Conservation (phyloP, 2,888 invertebrate species). For the Malachius bipustulatus region DNA sequence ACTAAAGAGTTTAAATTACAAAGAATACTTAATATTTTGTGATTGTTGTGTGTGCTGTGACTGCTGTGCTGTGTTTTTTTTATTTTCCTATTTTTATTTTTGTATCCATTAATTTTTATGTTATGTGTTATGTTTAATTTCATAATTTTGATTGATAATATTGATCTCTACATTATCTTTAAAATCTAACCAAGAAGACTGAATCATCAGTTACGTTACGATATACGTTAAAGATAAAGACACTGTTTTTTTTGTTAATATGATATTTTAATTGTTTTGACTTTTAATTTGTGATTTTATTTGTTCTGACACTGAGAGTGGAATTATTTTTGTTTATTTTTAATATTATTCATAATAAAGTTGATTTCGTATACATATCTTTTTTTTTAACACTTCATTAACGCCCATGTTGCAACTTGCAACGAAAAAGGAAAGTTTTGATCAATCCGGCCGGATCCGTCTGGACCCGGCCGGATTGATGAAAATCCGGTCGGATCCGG, state of each 20-base stretch:
- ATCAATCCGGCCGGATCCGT: conserved; percentile 1
- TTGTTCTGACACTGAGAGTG: no score
- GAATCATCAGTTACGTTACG: conserved; percentile 1
- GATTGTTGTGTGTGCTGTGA: no score
- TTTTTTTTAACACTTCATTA: conserved; percentile 2
- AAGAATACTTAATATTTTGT: conserved; percentile 1
- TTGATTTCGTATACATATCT: conserved; percentile 2
- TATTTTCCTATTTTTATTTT: no score
- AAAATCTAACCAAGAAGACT: conserved; percentile 3
- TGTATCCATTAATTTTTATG: neutral
- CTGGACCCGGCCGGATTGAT: conserved; percentile 2
- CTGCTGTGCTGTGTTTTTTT: conserved; percentile 1
- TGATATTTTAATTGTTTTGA: conserved; percentile 1
- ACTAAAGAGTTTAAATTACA: conserved; percentile 1
- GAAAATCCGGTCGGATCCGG: no score
- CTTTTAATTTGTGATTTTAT: conserved; percentile 2
- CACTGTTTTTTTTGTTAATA: no score
- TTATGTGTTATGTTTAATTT: neutral
- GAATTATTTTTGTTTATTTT: no score
- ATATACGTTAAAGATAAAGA: neutral
- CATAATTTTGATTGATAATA: conserved; percentile 1
- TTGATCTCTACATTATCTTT: conserved; percentile 2
- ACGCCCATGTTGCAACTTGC: neutral
- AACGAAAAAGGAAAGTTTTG: neutral
- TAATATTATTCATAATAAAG: neutral